Base-by-base conservation (phyloP, 2,113 vertebrate genomes). In the Octodon degus region DNA sequence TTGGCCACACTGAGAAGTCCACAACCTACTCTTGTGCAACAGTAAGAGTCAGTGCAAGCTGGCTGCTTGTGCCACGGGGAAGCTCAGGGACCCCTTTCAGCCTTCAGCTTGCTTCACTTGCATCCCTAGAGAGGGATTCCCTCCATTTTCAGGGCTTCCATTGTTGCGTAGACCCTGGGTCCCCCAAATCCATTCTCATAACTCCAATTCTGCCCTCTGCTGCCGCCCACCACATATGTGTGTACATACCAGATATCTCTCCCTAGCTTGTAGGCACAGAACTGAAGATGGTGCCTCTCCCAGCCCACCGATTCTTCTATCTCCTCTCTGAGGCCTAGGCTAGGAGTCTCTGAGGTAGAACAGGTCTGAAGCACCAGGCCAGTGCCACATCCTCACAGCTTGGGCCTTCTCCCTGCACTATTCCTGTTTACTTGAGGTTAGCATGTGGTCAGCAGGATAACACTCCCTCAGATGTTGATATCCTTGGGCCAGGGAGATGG, bases 1-100 rank as follows among this genome's bases (percentile, higher is more conserved):
- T 16, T 25, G 84, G 68, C 5, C 37, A 7, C 67, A 7, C 2
- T 24, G 25, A 47, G 43, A 1, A 0, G 5, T 27, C 81, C 2
- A 19, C 40, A 14, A 3, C 2, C 47, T 7, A 70, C 6, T 50
- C 86, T 65, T 43, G 9, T 16, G 25, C n/a, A 0, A 27, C 17
- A 37, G 68, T 70, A 32, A 20, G n/a, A 72, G 65, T 34, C 58
- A 5, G 20, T 34, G 20, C 16, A 67, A 83, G 53, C 30, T 25
- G 5, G 37, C 34, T 62, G 8, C 11, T 10, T 32, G 16, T 2
- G 5, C 37, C 30, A 1, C 0, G 0, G 30, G 32, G 58, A 12
- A 6, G 4, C 30, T 9, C 30, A 5, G 47, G 5, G 12, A 60
- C 22, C 40, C 25, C 81, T 37, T 68, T 55, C 12, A 30, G 68